Evolutionary conservation across 1,140 invertebrate genomes (phyloP).

Genomic region (Drosophila watanabei): DNA sequence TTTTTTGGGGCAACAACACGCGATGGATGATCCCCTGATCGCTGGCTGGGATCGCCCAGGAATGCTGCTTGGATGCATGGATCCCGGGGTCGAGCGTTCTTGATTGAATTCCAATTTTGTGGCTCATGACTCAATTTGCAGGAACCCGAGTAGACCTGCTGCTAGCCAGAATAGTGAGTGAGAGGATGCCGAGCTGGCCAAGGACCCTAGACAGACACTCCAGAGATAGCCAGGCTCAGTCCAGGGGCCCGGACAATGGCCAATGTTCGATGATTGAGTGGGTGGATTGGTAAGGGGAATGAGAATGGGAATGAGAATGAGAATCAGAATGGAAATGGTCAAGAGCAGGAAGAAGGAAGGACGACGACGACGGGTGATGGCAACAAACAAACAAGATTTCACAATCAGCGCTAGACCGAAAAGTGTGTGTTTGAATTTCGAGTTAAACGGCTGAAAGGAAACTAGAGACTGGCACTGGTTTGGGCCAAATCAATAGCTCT

Average conservation of each 20-base stretch:
- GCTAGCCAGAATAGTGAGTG: background rate
- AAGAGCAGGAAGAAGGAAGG: background rate
- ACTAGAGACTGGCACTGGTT: background rate
- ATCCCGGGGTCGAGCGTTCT: background rate
- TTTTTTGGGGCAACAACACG: background rate
- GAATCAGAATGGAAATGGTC: background rate
- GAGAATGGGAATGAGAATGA: conserved; percentile 9
- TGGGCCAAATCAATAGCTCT: background rate
- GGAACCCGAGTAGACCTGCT: background rate
- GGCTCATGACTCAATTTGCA: conserved; percentile 43
- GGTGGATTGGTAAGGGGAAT: background rate
- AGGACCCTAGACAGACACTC: conserved; percentile 13
- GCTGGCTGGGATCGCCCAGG: background rate
- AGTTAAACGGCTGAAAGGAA: conserved; percentile 56
- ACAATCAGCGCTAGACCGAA: conserved; percentile 74
- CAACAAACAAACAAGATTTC: conserved; percentile 78
- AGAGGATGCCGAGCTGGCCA: background rate
- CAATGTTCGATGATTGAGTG: conserved; percentile 46
- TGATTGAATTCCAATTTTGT: conserved; percentile 50
- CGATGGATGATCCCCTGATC: conserved; percentile 16
- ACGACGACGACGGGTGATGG: conserved; percentile 4
- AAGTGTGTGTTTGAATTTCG: conserved; percentile 75
- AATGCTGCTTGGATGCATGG: background rate
- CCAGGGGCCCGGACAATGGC: conserved; percentile 28
- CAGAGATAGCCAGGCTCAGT: conserved; percentile 9